phyloP scores from a whole-genome alignment of 1,140 invertebrate genomes.

The Antheraea pernyi region DNA sequence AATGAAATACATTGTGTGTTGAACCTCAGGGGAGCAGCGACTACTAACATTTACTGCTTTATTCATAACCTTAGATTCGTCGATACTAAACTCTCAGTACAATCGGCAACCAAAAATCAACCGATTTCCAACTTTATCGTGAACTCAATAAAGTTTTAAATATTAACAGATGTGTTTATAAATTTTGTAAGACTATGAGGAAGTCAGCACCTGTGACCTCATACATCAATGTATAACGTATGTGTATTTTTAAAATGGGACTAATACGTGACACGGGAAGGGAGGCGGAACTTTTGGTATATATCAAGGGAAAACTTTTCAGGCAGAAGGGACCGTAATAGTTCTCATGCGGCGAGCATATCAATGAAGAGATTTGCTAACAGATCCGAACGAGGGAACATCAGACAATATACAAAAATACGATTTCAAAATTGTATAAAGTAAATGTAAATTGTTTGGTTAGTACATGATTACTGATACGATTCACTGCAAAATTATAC shows the following conservation, averaged over 20 bases:
- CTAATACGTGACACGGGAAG: neutral
- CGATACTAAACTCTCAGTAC: neutral
- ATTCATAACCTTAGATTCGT: neutral
- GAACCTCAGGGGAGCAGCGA: neutral
- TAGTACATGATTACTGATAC: neutral
- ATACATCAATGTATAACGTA: neutral
- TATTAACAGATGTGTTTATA: neutral
- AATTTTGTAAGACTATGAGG: slow-evolving; percentile 2
- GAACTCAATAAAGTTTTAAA: neutral
- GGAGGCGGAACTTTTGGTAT: neutral
- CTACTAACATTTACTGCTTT: neutral
- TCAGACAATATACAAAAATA: neutral
- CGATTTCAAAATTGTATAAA: neutral
- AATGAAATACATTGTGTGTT: neutral
- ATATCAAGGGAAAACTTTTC: neutral
- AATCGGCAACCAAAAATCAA: neutral
- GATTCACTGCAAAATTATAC: neutral
- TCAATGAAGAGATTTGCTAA: slow-evolving; percentile 2
- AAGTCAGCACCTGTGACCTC: slow-evolving; percentile 1
- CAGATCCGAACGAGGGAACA: neutral
- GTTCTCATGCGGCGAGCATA: neutral
- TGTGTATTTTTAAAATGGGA: neutral
- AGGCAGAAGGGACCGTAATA: neutral
- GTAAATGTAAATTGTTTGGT: neutral
- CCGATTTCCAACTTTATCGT: neutral